Evolutionary conservation across 2,113 vertebrate species (phyloP), one percentile per base, ranked within the genome.

Genomic region (Bambusicola thoracicus): DNA sequence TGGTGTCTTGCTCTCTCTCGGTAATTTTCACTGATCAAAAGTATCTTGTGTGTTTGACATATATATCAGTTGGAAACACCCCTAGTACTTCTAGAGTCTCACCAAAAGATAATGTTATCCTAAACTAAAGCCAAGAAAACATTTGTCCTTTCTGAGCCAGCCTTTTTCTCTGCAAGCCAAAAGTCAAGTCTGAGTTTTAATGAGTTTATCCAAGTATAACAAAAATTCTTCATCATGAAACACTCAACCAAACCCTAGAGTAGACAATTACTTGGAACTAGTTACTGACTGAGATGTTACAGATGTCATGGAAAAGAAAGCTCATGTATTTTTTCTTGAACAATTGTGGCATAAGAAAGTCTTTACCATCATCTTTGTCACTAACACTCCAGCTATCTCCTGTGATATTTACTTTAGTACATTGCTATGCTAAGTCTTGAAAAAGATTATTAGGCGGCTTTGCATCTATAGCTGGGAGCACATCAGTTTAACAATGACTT

Each of bases 261-360:
- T 19, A 92, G 89, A 94, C 89, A 95, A 94, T 92, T 94, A 95
- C 62, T 96, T 95, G 91, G 89, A 96, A 85, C 74, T 69, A 75
- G n/a, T 84, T 85, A 89, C 43, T 40, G 66, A 79, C 34, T 94
- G 91, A 95, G 91, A 94, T 72, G 69, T 93, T 92, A 81, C 80
- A 95, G 86, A 95, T 95, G 94, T 94, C 78, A 95, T 82, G 89
- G 89, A 95, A 95, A 90, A 94, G 19, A 84, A 91, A 82, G 62
- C 62, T 73, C 74, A 48, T 40, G 2, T 10, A 14, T 43, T 76
- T 89, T 91, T 79, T 86, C 41, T 81, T 81, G 30, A 78, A 43
- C 18, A 51, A 25, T 56, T 3, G 2, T 76, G 48, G 27, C 67
- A 91, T 61, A 48, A 41, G 69, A 82, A 13, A 58, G 62, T 51